Base-by-base conservation (phyloP, 2,797 vertebrate species). In the Notoglanidium macrostoma region DNA sequence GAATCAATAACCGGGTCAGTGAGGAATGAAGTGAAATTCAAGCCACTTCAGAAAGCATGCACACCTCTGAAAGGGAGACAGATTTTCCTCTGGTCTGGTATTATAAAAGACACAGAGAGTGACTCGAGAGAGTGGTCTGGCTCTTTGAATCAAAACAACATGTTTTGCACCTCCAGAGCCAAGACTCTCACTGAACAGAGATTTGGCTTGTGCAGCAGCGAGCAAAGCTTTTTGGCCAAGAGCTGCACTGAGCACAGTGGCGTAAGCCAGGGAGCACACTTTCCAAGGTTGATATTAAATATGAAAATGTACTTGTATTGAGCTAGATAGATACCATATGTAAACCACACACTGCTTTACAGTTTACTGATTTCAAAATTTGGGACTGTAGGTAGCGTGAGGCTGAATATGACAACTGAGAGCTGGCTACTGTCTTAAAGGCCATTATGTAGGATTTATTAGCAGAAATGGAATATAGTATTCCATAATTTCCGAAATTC, bases 1-100 rank as follows among this genome's bases (percentile, higher is more conserved):
- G 17, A 70, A 21, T 40, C 67, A 21, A 40, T 35, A 35, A 17
- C 19, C 67, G 0, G 35, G 15, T 70, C 17, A 19, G 32, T 21
- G 67, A 94, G 93, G 91, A 93, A 92, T 90, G 92, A 90, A 95
- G 94, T 90, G 89, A 92, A 94, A 95, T 91, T 87, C 89, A 92
- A 91, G 93, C 87, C 85, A 82, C 88, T 89, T 90, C 92, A 81
- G 82, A 89, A 81, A 68, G 65, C 70, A 86, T 87, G 76, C 32
- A 74, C 70, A 68, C 80, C 68, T 78, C 46, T 29, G 72, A 61
- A 80, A 85, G 72, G 17, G 19, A 84, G 85, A 87, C 77, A 76
- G 49, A 54, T 40, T 59, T n/a, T 49, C n/a, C 40, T 77, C 12
- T 46, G 32, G 67, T 65, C 4, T 26, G 23, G 82, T 83, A 83